Conservation (phyloP, 92 coral and sea anemone species). For the Zoanthus gigantus region DNA sequence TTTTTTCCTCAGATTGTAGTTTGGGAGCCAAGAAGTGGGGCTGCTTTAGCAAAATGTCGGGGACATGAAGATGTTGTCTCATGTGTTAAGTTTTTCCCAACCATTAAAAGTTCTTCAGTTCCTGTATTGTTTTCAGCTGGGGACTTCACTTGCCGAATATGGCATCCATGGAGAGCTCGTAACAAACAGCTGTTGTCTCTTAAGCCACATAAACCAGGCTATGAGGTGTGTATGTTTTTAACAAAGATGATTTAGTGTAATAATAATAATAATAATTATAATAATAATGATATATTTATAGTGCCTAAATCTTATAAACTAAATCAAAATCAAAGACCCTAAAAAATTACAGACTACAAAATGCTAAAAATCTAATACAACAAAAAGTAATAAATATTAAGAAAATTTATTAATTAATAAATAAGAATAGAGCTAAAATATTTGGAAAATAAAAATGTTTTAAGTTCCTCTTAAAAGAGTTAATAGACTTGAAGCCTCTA, state of each 20-base stretch:
- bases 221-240: constrained; percentile 65
- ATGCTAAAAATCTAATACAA: too few relatives aligned
- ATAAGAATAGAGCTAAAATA: background rate
- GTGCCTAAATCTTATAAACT: too few relatives aligned
- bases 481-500: too few relatives aligned
- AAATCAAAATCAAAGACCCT: too few relatives aligned
- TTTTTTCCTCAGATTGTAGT: constrained; percentile 67
- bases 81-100: constrained; percentile 85
- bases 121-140: constrained; percentile 92
- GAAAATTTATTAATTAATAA: too few relatives aligned
- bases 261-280: too few relatives aligned
- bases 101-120: constrained; percentile 73
- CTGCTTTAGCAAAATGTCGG: constrained; percentile 80
- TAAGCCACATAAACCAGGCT: constrained; percentile 77
- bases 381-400: too few relatives aligned
- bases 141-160: constrained; percentile 81
- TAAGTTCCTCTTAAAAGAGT: too few relatives aligned
- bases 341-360: background rate
- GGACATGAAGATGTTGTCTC: constrained; percentile 89
- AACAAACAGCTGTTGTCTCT: constrained; percentile 84
- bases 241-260: background rate
- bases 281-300: too few relatives aligned
- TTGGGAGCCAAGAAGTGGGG: constrained; percentile 97
- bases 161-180: constrained; percentile 95
- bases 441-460: background rate